These are phyloP conservation scores for Tyrophagus putrescentiae DNA, from an alignment of 1,140 invertebrate genomes.

Conservation along the genomic window DNA sequence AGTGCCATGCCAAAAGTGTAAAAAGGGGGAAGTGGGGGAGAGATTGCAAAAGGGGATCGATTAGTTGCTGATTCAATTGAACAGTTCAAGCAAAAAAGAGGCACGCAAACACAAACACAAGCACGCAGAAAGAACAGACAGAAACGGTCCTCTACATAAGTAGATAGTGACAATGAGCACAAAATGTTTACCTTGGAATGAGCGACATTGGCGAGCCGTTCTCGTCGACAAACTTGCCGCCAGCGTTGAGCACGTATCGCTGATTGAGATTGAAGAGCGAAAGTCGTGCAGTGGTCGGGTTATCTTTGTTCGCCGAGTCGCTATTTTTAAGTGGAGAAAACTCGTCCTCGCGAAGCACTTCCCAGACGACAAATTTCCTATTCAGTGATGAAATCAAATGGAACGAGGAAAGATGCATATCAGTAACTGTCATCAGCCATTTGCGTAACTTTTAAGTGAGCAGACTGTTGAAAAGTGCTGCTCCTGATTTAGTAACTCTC, in stretches of 20 bases:
- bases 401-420: too few species aligned
- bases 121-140: conserved; percentile 14
- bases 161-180: too few species aligned
- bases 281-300: conserved; percentile 63
- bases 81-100: too few species aligned
- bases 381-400: conserved; percentile 19
- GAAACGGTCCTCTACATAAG: too few species aligned
- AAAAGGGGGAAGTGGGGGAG: too few species aligned
- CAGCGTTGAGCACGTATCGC: conserved; percentile 58
- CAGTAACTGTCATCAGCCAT: too few species aligned
- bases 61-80: too few species aligned
- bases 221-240: conserved; percentile 47
- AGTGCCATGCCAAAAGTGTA: too few species aligned
- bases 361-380: conserved; percentile 75
- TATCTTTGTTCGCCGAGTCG: conserved; percentile 69
- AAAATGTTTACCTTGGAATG: conserved; percentile 37
- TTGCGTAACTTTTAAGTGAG: too few species aligned
- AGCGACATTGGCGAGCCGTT: conserved; percentile 37
- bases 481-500: background rate
- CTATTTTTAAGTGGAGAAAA: conserved; percentile 95
- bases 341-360: conserved; percentile 78
- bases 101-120: conserved; percentile 2
- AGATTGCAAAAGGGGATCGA: too few species aligned
- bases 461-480: too few species aligned
- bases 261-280: conserved; percentile 67